phyloP scores from a whole-genome alignment of 1,140 invertebrate genomes.

The Batillaria attramentaria region DNA sequence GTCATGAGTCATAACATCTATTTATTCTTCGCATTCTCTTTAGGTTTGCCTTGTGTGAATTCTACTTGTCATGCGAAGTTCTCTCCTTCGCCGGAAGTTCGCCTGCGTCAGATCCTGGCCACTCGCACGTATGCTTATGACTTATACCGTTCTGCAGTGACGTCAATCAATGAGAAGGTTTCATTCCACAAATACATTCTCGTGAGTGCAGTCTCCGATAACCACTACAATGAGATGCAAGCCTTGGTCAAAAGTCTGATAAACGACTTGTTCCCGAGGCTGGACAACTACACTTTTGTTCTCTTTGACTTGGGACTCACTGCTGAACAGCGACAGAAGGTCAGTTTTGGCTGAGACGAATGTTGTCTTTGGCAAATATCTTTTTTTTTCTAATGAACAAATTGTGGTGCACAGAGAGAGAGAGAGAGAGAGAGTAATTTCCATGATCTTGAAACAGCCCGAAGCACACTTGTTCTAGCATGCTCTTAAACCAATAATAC shows the following conservation, averaged over 20 bases:
- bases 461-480: too few relatives aligned
- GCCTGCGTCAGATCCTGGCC: background rate
- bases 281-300: constrained; percentile 17
- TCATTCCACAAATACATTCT: background rate
- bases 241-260: background rate
- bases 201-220: background rate
- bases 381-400: too few relatives aligned
- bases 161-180: background rate
- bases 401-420: too few relatives aligned
- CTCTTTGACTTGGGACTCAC: background rate
- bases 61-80: background rate
- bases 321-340: too few relatives aligned
- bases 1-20: too few relatives aligned
- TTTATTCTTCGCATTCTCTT: too few relatives aligned
- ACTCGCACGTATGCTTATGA: background rate
- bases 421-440: too few relatives aligned
- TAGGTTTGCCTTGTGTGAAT: too few relatives aligned
- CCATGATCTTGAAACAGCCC: too few relatives aligned
- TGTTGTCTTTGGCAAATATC: too few relatives aligned
- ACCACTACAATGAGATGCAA: constrained; percentile 22
- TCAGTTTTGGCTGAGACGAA: too few relatives aligned
- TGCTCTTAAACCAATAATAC: too few relatives aligned
- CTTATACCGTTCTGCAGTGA: background rate
- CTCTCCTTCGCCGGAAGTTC: background rate
- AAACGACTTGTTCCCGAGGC: background rate